phyloP scores from a whole-genome alignment of 2,888 invertebrate genomes.

The Ypsolopha scabrella region DNA sequence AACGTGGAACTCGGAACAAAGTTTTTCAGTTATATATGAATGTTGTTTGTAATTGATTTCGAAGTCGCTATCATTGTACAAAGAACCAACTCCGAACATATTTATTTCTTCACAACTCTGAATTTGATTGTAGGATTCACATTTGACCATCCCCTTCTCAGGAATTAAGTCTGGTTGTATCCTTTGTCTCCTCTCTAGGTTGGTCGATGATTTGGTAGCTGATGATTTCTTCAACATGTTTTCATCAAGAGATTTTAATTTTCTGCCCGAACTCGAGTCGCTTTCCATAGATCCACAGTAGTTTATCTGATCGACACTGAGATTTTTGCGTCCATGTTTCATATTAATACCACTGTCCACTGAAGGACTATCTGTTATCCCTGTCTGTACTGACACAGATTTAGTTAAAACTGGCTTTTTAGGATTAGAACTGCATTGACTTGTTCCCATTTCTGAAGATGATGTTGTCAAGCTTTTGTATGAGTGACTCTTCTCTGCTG shows the following conservation, averaged over 20 bases:
- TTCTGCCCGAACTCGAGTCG: conserved; percentile 58
- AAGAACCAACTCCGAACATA: conserved; percentile 66
- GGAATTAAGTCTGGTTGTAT: conserved; percentile 66
- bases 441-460: conserved; percentile 66
- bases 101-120: conserved; percentile 67
- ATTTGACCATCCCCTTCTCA: conserved; percentile 59
- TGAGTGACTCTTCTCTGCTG: conserved; percentile 62
- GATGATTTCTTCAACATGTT: conserved; percentile 62
- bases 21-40: conserved; percentile 76
- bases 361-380: conserved; percentile 58
- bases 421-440: conserved; percentile 59
- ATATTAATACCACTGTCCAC: conserved; percentile 55
- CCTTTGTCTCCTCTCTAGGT: conserved; percentile 60
- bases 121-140: conserved; percentile 63
- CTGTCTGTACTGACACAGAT: conserved; percentile 65
- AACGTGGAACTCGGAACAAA: conserved; percentile 78
- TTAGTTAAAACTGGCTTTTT: conserved; percentile 62
- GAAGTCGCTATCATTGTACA: conserved; percentile 69
- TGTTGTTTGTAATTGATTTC: conserved; percentile 69
- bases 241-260: conserved; percentile 59
- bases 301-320: conserved; percentile 65
- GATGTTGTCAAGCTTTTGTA: conserved; percentile 65
- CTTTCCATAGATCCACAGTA: conserved; percentile 67
- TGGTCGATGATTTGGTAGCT: conserved; percentile 55
- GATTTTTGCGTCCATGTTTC: conserved; percentile 59